A percentile compares a stretch with the other conserved stretches of the same genome.
phyloP scores from a whole-genome alignment of 2,113 vertebrate species.

The Hyaena hyaena region DNA sequence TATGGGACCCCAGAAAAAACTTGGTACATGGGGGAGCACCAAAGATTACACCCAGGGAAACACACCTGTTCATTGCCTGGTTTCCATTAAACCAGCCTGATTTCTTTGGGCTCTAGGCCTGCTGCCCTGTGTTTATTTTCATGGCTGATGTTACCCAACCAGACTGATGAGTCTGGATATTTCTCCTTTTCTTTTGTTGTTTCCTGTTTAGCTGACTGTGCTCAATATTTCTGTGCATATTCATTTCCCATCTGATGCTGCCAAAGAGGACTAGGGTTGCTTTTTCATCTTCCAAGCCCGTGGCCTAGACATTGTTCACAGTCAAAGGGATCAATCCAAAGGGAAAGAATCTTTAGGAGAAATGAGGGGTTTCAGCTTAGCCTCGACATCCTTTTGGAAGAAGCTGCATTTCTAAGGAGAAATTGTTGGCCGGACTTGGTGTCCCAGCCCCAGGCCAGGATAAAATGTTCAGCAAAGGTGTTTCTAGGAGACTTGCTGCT shows the following conservation, averaged over 20 bases:
- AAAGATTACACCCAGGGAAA: background rate
- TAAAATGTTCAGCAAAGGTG: slow-evolving; percentile 19
- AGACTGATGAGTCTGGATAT: slow-evolving; percentile 48
- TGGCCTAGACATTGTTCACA: background rate
- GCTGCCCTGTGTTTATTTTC: slow-evolving; percentile 57
- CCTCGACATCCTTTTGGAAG: background rate
- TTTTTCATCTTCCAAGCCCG: background rate
- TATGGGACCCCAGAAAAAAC: background rate
- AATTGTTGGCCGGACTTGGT: background rate
- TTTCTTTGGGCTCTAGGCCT: slow-evolving; percentile 14
- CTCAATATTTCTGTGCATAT: slow-evolving; percentile 31
- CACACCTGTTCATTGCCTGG: slow-evolving; percentile 50
- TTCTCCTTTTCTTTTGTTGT: background rate
- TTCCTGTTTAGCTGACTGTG: slow-evolving; percentile 43
- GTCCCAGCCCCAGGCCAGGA: background rate
- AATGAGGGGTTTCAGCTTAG: background rate
- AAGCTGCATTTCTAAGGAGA: slow-evolving; percentile 38
- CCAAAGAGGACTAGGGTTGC: background rate
- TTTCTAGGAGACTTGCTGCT: background rate
- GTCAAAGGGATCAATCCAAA: background rate
- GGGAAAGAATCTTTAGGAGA: background rate
- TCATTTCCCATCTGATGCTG: slow-evolving; percentile 30
- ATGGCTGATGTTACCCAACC: slow-evolving; percentile 60
- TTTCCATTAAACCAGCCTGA: slow-evolving; percentile 34
- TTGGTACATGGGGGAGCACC: background rate